phyloP scores from a whole-genome alignment of 1,140 invertebrate species.

The Daktulosphaira vitifoliae region DNA sequence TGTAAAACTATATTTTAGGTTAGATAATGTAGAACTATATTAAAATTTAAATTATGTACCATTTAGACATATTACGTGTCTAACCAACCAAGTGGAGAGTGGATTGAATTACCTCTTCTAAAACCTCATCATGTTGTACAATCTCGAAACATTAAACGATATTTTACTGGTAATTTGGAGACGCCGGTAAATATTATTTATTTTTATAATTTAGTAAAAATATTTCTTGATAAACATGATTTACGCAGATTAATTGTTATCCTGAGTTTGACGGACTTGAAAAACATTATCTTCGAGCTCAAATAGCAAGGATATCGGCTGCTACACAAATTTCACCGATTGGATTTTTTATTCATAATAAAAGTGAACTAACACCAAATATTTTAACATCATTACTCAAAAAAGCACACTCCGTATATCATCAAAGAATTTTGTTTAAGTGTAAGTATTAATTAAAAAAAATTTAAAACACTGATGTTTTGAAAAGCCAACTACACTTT shows the following conservation, averaged over 20 bases:
- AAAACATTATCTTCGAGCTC: slow-evolving; percentile 67
- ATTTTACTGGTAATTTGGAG: slow-evolving; percentile 61
- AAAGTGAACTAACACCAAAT: too few relatives aligned
- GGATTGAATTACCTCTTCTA: slow-evolving; percentile 60
- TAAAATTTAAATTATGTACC: too few relatives aligned
- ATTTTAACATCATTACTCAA: too few relatives aligned
- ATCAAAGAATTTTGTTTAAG: too few relatives aligned
- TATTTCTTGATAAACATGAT: too few relatives aligned
- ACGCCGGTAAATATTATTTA: slow-evolving; percentile 45
- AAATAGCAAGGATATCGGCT: slow-evolving; percentile 71
- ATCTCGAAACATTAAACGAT: slow-evolving; percentile 54
- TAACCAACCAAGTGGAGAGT: slow-evolving; percentile 55
- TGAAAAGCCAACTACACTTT: too few relatives aligned
- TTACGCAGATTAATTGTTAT: slow-evolving; percentile 45
- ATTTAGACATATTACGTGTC: slow-evolving; percentile 55
- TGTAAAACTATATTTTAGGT: too few relatives aligned
- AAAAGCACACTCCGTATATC: too few relatives aligned
- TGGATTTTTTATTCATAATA: slow-evolving; percentile 48
- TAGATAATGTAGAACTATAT: too few relatives aligned
- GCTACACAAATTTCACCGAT: slow-evolving; percentile 68
- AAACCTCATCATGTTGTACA: slow-evolving; percentile 54
- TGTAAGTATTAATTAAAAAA: too few relatives aligned
- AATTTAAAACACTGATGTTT: too few relatives aligned
- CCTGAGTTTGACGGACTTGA: slow-evolving; percentile 70
- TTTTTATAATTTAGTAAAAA: too few relatives aligned